phyloP scores from a whole-genome alignment of 64 coral and sea anemone species.

The Cladopsammia gracilis region DNA sequence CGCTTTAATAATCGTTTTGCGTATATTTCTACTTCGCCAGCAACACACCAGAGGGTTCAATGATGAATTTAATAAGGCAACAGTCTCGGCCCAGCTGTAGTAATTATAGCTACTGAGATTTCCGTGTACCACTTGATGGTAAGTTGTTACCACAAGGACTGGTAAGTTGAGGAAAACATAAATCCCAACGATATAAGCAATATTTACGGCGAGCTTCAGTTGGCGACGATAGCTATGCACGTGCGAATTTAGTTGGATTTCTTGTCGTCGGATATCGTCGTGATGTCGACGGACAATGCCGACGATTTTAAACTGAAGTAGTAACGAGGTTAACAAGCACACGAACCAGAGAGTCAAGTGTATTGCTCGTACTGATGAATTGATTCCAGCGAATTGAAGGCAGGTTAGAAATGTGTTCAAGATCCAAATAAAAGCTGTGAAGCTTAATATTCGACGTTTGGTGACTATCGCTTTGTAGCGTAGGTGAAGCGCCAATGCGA shows the following conservation, averaged over 20 bases:
- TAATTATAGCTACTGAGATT: conserved; percentile 64
- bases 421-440: conserved; percentile 69
- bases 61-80: conserved; percentile 79
- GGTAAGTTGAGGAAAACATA: conserved; percentile 79
- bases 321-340: conserved; percentile 42
- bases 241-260: background rate
- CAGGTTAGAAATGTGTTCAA: conserved; percentile 57
- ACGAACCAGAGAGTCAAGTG: conserved; percentile 60
- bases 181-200: conserved; percentile 79
- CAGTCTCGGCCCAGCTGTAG: conserved; percentile 86
- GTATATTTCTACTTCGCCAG: conserved; percentile 60
- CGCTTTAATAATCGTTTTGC: background rate
- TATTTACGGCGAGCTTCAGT: conserved; percentile 48
- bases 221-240: conserved; percentile 40
- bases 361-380: conserved; percentile 40
- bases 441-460: conserved; percentile 7
- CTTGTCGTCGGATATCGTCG: conserved; percentile 60
- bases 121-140: conserved; percentile 63
- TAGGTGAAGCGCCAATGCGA: conserved; percentile 66
- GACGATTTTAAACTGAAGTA: conserved; percentile 58
- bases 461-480: conserved; percentile 78
- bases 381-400: conserved; percentile 67
- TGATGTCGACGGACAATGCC: conserved; percentile 73
- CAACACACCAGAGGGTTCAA: conserved; percentile 76
- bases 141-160: conserved; percentile 67